A percentile compares a stretch with the other conserved stretches of the same genome.
Evolutionary conservation across 2,113 vertebrate genomes (phyloP).

Genomic region (Grantiella picta): DNA sequence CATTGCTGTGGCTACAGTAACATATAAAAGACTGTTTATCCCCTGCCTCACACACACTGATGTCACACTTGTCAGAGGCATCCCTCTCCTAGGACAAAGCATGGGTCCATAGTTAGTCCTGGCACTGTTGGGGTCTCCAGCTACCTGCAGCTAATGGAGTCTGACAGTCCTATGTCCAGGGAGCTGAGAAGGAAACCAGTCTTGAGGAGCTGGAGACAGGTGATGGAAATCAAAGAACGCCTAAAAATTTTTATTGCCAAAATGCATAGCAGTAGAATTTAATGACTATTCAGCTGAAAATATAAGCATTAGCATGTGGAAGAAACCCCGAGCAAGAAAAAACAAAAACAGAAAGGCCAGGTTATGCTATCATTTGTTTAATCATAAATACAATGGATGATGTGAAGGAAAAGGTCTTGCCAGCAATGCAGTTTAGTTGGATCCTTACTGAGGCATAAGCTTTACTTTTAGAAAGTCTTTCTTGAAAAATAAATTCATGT

Average conservation of each 20-base stretch:
- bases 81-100: neutral
- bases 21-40: neutral
- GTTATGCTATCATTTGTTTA: neutral
- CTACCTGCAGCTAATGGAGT: neutral
- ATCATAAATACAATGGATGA: neutral
- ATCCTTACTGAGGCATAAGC: neutral
- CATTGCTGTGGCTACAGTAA: neutral
- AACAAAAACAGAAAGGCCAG: neutral
- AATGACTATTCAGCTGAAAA: neutral
- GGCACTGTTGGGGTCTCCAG: neutral
- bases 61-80: neutral
- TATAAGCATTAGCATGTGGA: neutral
- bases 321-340: neutral
- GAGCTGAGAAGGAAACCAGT: neutral
- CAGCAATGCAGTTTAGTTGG: neutral
- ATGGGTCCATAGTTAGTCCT: neutral
- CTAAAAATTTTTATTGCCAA: neutral
- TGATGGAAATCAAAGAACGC: neutral
- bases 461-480: neutral
- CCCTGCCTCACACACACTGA: neutral
- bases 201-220: neutral
- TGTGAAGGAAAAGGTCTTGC: neutral
- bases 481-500: slow-evolving; percentile 41
- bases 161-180: neutral
- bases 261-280: neutral